Base-by-base conservation (phyloP, 2,888 invertebrate genomes). In the Petrophora chlorosata region DNA sequence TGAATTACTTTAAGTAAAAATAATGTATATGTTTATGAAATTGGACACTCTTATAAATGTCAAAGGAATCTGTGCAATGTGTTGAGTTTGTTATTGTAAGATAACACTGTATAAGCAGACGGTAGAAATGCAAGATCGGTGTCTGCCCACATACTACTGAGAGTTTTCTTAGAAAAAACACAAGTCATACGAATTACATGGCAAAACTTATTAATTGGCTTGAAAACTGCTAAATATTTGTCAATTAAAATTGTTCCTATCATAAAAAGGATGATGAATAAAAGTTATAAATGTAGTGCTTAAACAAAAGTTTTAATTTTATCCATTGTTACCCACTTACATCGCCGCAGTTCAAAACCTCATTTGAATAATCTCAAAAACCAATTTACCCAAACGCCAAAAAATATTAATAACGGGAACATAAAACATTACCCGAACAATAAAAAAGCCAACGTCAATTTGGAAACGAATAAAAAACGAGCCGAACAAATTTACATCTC, bases 401-500 rank as follows among this genome's bases (percentile, higher is more conserved):
- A 35, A 61, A 67, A 67, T 63, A 61, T 61, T 57, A 65, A 64
- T 66, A 69, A 66, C 64, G 61, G 46, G 59, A 67, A 63, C 56
- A 60, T 62, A 60, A 69, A 65, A 63, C 64, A 67, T 73, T 73
- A 61, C 60, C 61, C 63, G 60, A 60, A 63, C 70, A 64, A 66
- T 64, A 66, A 67, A 66, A 73, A 61, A 50, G 55, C 63, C 65
- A 59, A 66, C 65, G 60, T 71, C 66, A 69, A 67, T 68, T 66
- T 56, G 54, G 58, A 67, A 67, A 70, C 61, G 62, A 66, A 71
- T 64, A 77, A 74, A 72, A 70, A 69, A 61, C 57, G 51, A 47
- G 66, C 67, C 65, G 73, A 76, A 76, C 70, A 78, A 76, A 80
- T 83, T 85, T 78, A 81, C 78, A 80, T 82, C 82, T 76, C 69